phyloP scores from a whole-genome alignment of 2,888 invertebrate genomes.

The Protophormia terraenovae region DNA sequence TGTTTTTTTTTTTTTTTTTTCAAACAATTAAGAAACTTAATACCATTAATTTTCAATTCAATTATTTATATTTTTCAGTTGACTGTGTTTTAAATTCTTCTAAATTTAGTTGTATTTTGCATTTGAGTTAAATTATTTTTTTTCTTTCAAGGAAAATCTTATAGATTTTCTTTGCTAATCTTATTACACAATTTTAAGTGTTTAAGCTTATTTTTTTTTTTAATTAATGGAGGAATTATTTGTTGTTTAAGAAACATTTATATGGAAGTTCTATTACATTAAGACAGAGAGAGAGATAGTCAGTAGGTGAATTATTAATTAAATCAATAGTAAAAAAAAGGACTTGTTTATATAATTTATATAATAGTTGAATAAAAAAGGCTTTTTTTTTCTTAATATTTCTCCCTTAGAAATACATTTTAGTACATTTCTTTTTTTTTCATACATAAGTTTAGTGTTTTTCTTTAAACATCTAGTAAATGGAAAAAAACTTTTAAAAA shows the following conservation, averaged over 20 bases:
- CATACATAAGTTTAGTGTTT: too few relatives aligned
- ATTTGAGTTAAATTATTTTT: too few relatives aligned
- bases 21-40: too few relatives aligned
- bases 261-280: not conserved
- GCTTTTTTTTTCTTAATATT: not conserved
- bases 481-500: slow-evolving; percentile 37
- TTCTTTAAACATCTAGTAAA: not conserved
- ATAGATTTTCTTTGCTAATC: not conserved
- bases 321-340: not conserved
- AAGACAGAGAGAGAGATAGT: not conserved
- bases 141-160: not conserved
- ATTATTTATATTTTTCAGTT: not conserved
- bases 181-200: not conserved
- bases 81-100: not conserved
- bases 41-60: too few relatives aligned
- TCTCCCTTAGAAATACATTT: too few relatives aligned
- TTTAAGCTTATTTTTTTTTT: not conserved
- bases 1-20: too few relatives aligned
- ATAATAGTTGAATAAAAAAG: too few relatives aligned
- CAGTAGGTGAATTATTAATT: not conserved
- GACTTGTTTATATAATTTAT: too few relatives aligned
- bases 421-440: slow-evolving; percentile 10
- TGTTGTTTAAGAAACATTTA: slow-evolving; percentile 30
- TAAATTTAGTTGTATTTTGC: not conserved
- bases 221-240: slow-evolving; percentile 2